These are phyloP conservation scores for Cherax destructor DNA, from an alignment of 1,140 invertebrate species.

Conservation along the genomic window DNA sequence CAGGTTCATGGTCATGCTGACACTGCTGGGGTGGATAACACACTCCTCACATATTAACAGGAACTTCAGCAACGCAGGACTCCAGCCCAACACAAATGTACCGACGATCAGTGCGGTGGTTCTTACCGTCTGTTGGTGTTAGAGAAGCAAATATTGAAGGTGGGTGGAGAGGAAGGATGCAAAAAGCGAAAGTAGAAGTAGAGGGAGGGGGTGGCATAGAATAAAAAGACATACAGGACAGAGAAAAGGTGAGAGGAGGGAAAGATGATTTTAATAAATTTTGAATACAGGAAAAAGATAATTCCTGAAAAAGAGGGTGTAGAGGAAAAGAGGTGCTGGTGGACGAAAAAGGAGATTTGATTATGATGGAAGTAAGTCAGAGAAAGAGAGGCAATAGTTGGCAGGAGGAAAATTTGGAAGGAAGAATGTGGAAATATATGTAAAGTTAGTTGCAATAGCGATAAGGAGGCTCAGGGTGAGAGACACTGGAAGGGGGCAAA, in stretches of 20 bases:
- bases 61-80: conserved; percentile 47
- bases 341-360: too few relatives aligned
- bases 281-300: too few relatives aligned
- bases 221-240: not conserved
- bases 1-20: not conserved
- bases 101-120: conserved; percentile 54
- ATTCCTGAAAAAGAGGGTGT: too few relatives aligned
- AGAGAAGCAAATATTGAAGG: not conserved
- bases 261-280: too few relatives aligned
- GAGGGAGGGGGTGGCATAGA: not conserved
- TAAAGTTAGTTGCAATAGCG: too few relatives aligned
- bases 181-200: not conserved
- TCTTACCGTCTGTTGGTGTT: conserved; percentile 27
- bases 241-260: not conserved
- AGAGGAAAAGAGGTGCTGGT: too few relatives aligned
- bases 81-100: conserved; percentile 50
- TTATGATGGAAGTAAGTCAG: too few relatives aligned
- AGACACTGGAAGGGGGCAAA: too few relatives aligned
- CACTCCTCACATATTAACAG: conserved; percentile 56
- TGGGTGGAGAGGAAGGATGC: not conserved
- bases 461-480: too few relatives aligned
- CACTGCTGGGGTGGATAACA: not conserved
- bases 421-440: too few relatives aligned
- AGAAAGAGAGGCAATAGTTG: too few relatives aligned
- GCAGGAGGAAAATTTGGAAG: too few relatives aligned